phyloP scores from a whole-genome alignment of 2,797 vertebrate species.

The Hyperoplus immaculatus region DNA sequence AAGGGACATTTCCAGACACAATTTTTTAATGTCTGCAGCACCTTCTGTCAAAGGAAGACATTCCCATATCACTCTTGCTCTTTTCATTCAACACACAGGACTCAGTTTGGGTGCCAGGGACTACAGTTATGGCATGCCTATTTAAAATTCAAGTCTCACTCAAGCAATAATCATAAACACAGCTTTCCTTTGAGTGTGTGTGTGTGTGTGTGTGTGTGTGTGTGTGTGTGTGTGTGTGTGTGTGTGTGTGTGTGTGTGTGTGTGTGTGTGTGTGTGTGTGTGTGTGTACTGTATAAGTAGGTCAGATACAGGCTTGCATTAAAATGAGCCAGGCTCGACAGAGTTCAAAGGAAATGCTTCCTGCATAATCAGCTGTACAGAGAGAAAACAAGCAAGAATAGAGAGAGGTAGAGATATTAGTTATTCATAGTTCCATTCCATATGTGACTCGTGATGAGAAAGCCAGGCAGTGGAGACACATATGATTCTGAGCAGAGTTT shows the following conservation, averaged over 20 bases:
- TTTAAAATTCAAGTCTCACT: conserved; percentile 43
- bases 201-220: conserved; percentile 3
- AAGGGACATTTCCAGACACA: conserved; percentile 14
- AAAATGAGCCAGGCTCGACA: conserved; percentile 52
- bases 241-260: conserved; percentile 14
- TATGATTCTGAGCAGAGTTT: conserved; percentile 28
- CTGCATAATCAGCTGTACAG: conserved; percentile 52
- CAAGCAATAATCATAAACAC: conserved; percentile 40
- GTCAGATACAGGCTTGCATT: conserved; percentile 65
- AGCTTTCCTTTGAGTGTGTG: conserved; percentile 29
- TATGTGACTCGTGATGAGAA: conserved; percentile 48
- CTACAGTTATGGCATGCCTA: conserved; percentile 1
- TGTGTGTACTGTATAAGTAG: conserved; percentile 62
- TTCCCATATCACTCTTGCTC: neutral
- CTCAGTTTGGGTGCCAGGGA: neutral
- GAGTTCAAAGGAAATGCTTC: conserved; percentile 64
- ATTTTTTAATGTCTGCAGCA: conserved; percentile 29
- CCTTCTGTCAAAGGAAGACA: conserved; percentile 23
- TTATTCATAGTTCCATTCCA: conserved; percentile 68
- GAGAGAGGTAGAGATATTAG: conserved; percentile 8
- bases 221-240: conserved; percentile 18
- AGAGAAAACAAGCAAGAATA: conserved; percentile 32
- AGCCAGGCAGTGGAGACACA: neutral
- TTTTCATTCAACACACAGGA: neutral
- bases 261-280: conserved; percentile 3